Evolutionary conservation across 2,888 invertebrate genomes (phyloP).

Genomic region (Dasysyrphus albostriatus): DNA sequence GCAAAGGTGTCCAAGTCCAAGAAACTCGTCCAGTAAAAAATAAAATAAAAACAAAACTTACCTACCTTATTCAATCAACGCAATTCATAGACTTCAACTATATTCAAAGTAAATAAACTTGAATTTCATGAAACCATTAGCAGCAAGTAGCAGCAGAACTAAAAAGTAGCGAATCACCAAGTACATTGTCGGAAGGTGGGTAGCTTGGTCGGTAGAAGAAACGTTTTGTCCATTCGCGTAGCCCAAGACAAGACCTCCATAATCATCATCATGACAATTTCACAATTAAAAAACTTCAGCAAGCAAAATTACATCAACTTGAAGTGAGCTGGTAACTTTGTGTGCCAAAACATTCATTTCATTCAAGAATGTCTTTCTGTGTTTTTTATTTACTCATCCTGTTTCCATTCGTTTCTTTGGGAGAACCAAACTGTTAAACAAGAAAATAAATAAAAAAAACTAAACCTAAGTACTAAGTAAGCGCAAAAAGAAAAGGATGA

Average conservation of each 20-base stretch:
- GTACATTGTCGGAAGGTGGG: background rate
- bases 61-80: slow-evolving; percentile 34
- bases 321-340: slow-evolving; percentile 61
- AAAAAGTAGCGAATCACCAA: background rate
- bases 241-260: slow-evolving; percentile 44
- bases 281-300: slow-evolving; percentile 64
- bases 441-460: slow-evolving; percentile 43
- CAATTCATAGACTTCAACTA: slow-evolving; percentile 28
- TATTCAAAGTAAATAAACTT: slow-evolving; percentile 34
- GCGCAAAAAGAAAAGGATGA: slow-evolving; percentile 39
- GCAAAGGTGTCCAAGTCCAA: slow-evolving; percentile 17
- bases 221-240: slow-evolving; percentile 11
- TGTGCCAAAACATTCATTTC: slow-evolving; percentile 73
- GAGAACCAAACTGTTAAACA: background rate
- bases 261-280: slow-evolving; percentile 64
- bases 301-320: slow-evolving; percentile 66
- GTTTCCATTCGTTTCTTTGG: background rate
- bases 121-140: slow-evolving; percentile 45
- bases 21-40: background rate
- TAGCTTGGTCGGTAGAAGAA: background rate
- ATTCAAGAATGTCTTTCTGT: slow-evolving; percentile 22
- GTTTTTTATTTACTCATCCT: background rate
- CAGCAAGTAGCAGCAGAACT: slow-evolving; percentile 12
- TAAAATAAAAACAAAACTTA: background rate
- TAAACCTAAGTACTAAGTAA: slow-evolving; percentile 47